Conservation (phyloP, 2,888 invertebrate species). For the Panzeria rudis region DNA sequence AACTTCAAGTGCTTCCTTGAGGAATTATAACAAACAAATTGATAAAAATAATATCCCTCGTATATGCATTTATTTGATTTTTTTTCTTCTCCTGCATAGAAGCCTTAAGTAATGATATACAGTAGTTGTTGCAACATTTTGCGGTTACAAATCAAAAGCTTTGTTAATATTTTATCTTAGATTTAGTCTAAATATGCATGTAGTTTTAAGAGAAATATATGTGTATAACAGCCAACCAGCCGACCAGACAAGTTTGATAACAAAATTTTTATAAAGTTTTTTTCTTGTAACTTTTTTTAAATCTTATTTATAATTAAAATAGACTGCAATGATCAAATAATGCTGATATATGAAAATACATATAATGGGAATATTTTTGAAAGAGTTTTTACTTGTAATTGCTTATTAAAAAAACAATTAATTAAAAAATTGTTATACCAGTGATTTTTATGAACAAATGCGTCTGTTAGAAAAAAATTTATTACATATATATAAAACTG, state of each 20-base stretch:
- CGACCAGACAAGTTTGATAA: constrained; percentile 36
- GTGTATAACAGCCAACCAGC: background rate
- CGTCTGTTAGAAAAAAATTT: background rate
- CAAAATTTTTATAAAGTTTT: constrained; percentile 25
- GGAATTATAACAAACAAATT: no score
- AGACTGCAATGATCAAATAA: constrained; percentile 24
- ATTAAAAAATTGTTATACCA: background rate
- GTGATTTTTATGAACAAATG: background rate
- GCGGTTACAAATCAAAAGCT: constrained; percentile 71
- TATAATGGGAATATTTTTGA: constrained; percentile 20
- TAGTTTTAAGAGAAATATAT: constrained; percentile 24
- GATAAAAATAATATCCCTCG: background rate
- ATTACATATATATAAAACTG: no score
- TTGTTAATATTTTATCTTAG: constrained; percentile 66
- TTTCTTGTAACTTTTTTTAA: background rate
- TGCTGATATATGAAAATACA: constrained; percentile 10
- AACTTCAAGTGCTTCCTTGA: no score
- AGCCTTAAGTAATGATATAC: constrained; percentile 57
- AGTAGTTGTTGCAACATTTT: constrained; percentile 68
- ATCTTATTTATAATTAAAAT: constrained; percentile 57
- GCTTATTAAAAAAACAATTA: background rate
- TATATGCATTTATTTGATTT: background rate
- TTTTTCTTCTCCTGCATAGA: constrained; percentile 19
- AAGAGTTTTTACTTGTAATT: background rate
- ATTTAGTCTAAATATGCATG: constrained; percentile 65